These are phyloP conservation scores for Palythoa heliodiscus DNA, from an alignment of 92 coral and sea anemone genomes.

Conservation along the genomic window DNA sequence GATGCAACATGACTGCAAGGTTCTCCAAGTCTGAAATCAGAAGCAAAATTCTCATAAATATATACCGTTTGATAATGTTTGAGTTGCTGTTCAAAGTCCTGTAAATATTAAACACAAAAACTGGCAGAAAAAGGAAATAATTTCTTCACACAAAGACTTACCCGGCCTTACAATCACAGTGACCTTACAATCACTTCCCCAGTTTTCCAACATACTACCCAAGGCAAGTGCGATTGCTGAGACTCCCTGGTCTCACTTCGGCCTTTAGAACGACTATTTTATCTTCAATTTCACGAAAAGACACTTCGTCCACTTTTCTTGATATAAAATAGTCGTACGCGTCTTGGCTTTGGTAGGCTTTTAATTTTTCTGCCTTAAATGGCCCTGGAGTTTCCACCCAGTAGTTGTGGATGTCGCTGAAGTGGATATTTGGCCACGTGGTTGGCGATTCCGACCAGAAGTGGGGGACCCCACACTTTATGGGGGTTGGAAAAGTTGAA, in stretches of 20 bases:
- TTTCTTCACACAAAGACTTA: conserved; percentile 6
- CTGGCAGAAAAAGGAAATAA: background rate
- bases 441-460: conserved; percentile 50
- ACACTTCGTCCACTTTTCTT: conserved; percentile 53
- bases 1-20: conserved; percentile 61
- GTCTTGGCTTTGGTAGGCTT: conserved; percentile 51
- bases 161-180: conserved; percentile 32
- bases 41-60: conserved; percentile 9
- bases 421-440: conserved; percentile 49
- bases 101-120: background rate
- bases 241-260: conserved; percentile 66
- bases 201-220: conserved; percentile 10
- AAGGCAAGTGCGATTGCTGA: conserved; percentile 25
- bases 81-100: background rate
- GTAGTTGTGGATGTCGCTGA: conserved; percentile 50
- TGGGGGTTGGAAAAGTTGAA: conserved; percentile 18
- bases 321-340: conserved; percentile 52
- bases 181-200: conserved; percentile 16
- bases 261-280: conserved; percentile 41
- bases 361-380: conserved; percentile 44
- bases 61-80: background rate
- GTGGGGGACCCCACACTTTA: conserved; percentile 10
- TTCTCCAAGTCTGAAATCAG: conserved; percentile 58
- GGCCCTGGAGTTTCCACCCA: conserved; percentile 57
- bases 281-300: conserved; percentile 5